These are phyloP conservation scores for Serilophus lunatus DNA, from an alignment of 2,113 vertebrate species.

Conservation along the genomic window DNA sequence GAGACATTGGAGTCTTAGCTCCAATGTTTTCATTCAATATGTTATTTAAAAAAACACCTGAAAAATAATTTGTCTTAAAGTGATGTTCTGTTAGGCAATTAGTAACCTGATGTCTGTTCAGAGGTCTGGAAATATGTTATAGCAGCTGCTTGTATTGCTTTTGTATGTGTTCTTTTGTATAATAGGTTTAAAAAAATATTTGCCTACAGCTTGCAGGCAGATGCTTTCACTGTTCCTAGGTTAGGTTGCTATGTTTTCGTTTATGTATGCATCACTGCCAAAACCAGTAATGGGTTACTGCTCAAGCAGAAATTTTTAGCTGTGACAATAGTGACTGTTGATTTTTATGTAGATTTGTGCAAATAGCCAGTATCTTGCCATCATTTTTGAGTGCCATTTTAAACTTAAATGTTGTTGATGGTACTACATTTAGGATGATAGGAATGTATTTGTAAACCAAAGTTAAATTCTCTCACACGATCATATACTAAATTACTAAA, in stretches of 20 bases:
- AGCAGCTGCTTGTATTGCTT: conserved; percentile 3
- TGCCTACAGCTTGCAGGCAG: not conserved
- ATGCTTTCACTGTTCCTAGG: not conserved
- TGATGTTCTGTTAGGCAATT: not conserved
- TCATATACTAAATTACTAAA: not conserved
- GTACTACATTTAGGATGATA: not conserved
- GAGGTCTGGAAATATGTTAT: not conserved
- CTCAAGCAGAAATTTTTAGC: not conserved
- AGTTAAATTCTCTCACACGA: not conserved
- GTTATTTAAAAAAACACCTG: not conserved
- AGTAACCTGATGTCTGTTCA: not conserved
- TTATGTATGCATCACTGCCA: not conserved
- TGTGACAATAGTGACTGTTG: not conserved
- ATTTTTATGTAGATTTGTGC: not conserved
- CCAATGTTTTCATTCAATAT: not conserved
- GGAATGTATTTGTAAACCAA: not conserved
- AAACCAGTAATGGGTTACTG: not conserved
- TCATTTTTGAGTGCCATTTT: not conserved
- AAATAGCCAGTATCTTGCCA: not conserved
- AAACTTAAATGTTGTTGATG: not conserved
- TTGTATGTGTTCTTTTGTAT: not conserved
- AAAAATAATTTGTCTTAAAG: not conserved
- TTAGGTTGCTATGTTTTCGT: not conserved
- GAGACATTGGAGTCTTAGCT: not conserved
- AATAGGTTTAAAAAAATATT: not conserved